Base-by-base conservation (phyloP, 1,140 invertebrate species). In the Melipona quadrifasciata region DNA sequence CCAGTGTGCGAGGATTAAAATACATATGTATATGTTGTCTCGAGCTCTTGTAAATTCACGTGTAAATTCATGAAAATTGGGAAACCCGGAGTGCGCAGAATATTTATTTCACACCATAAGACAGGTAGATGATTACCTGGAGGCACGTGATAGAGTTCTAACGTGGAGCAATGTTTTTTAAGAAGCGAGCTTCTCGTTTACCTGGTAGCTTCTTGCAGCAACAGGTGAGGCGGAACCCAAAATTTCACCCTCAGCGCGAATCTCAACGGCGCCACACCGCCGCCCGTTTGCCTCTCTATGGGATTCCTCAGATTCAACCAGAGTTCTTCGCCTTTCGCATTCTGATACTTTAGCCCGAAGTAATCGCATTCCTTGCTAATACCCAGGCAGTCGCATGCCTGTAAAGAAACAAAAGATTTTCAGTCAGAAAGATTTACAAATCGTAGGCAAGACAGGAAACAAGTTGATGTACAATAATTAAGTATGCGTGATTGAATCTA, bases 251-350 rank as follows among this genome's bases (percentile, higher is more conserved):
- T 91, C 94, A 96, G 88, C 95, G 95, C 91, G 95, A 97, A 93
- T 91, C 96, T 91, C 92, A 96, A 94, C 89, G 96, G 96, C 88
- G 95, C 93, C 17, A 95, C 93, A 53, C 93, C 93, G n/a, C 95
- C 95, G 73, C 95, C 92, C 93, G 97, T 95, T 90, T 98, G 97
- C 79, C 96, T 95, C 88, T 97, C 96, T 64, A 98, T 96, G 27
- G 97, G 96, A 94, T 98, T 98, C 80, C 98, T 95, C 87, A 98
- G 94, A 93, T 98, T 98, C 67, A 98, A 94, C 98, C 98, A 98
- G 34, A 98, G 94, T 78, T 96, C 96, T 89, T 97, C 97, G 17
- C 97, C 96, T 90, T 97, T 97, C 53, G 95, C 95, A 82, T 96
- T 96, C 84, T 96, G 95, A 90, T 96, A 97, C 93, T 97, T 96